Conservation (phyloP, 2,888 invertebrate genomes). For the Mayetiola destructor region DNA sequence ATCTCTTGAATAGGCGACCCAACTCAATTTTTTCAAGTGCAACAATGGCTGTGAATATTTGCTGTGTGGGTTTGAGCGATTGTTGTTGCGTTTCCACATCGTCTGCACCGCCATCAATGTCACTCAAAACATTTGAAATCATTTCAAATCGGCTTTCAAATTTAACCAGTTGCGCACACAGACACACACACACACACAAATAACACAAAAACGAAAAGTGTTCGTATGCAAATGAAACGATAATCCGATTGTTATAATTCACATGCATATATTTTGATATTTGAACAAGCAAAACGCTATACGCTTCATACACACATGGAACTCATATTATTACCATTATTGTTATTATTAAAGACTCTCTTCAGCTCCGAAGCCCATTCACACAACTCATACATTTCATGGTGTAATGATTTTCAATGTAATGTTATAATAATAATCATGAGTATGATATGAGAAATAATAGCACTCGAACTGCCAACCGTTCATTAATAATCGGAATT, state of each 20-base stretch:
- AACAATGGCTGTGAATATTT: slow-evolving; percentile 5
- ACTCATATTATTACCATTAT: too few species aligned
- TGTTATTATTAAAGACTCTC: too few species aligned
- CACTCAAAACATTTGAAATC: not conserved
- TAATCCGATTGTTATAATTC: too few species aligned
- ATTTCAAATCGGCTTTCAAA: slow-evolving; percentile 8
- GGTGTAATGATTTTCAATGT: slow-evolving; percentile 11
- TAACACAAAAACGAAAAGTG: not conserved
- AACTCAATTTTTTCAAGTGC: too few species aligned
- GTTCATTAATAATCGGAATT: not conserved
- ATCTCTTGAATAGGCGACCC: too few species aligned
- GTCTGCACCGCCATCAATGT: not conserved
- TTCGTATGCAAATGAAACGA: not conserved
- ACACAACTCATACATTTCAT: not conserved
- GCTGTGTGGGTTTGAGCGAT: not conserved
- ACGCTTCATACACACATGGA: too few species aligned
- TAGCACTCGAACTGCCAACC: slow-evolving; percentile 7
- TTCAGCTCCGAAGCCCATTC: not conserved
- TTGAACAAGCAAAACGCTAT: too few species aligned
- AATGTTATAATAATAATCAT: too few species aligned
- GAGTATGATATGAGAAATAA: slow-evolving; percentile 10
- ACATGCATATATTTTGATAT: too few species aligned
- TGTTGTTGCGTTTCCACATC: not conserved
- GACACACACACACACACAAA: too few species aligned
- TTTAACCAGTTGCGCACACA: not conserved